Evolutionary conservation across 1,140 invertebrate genomes (phyloP).

Genomic region (Hyposmocoma kahamanoa): DNA sequence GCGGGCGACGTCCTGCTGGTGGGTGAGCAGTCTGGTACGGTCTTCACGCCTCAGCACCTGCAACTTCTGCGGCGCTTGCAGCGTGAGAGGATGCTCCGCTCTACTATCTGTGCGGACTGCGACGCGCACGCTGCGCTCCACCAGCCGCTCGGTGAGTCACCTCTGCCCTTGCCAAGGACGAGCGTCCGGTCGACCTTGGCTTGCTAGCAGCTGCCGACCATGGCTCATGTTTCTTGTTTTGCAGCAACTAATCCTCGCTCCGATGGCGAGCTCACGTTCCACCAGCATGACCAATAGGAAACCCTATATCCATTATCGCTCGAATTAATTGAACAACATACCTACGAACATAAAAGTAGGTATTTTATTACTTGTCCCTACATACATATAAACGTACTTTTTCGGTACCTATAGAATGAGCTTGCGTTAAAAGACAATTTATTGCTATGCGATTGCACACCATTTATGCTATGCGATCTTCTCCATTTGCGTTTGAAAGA

Average conservation of each 20-base stretch:
- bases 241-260: slow-evolving; percentile 5
- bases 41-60: slow-evolving; percentile 76
- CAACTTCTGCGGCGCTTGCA: slow-evolving; percentile 75
- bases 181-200: slow-evolving; percentile 78
- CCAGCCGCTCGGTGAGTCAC: slow-evolving; percentile 82
- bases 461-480: slow-evolving; percentile 3
- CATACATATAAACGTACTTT: too few species aligned
- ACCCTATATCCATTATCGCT: neutral
- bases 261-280: slow-evolving; percentile 6
- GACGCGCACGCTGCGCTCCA: slow-evolving; percentile 85
- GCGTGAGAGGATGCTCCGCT: slow-evolving; percentile 78
- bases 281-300: neutral
- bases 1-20: slow-evolving; percentile 71
- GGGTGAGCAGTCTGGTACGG: slow-evolving; percentile 74
- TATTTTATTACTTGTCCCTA: neutral
- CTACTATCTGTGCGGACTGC: slow-evolving; percentile 74
- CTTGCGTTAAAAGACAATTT: neutral
- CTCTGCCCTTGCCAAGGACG: slow-evolving; percentile 72
- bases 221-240: slow-evolving; percentile 24
- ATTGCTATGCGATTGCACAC: neutral
- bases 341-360: too few species aligned
- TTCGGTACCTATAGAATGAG: too few species aligned
- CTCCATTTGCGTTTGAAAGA: neutral
- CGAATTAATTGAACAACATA: neutral
- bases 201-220: neutral